These are phyloP conservation scores for Aquatica leii DNA, from an alignment of 2,888 invertebrate species.

Conservation along the genomic window DNA sequence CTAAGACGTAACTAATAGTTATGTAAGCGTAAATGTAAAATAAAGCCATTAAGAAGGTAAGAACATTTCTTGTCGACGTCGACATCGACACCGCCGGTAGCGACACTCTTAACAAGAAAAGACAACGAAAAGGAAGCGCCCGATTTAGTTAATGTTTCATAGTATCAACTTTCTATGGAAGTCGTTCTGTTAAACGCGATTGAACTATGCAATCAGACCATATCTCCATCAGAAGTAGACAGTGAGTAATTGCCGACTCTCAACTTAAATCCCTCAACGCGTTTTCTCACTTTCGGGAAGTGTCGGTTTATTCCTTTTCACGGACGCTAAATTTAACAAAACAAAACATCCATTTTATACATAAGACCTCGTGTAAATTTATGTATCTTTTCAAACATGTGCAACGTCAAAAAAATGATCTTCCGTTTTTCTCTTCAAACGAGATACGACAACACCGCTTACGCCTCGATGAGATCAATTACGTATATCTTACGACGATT, in stretches of 20 bases:
- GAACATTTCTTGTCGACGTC: conserved; percentile 21
- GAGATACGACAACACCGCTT: too few relatives aligned
- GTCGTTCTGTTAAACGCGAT: conserved; percentile 31
- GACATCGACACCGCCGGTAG: not conserved
- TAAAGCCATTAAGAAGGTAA: conserved; percentile 26
- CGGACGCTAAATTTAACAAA: conserved; percentile 35
- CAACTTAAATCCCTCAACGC: conserved; percentile 51
- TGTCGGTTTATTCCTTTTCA: conserved; percentile 42
- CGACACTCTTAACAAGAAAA: conserved; percentile 7
- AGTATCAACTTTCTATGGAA: conserved; percentile 42
- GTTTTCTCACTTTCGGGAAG: conserved; percentile 52
- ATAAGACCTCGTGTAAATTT: conserved; percentile 17
- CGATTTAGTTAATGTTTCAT: conserved; percentile 38
- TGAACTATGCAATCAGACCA: conserved; percentile 44
- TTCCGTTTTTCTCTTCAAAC: too few relatives aligned
- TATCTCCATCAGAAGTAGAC: conserved; percentile 50
- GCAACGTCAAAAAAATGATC: too few relatives aligned
- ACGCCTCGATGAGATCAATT: too few relatives aligned
- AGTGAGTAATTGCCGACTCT: conserved; percentile 55
- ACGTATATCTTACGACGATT: too few relatives aligned
- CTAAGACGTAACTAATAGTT: conserved; percentile 19
- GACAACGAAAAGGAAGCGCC: not conserved
- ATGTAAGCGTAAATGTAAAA: conserved; percentile 30
- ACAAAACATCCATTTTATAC: conserved; percentile 28
- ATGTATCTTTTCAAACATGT: not conserved